Evolutionary conservation across 2,113 vertebrate species (phyloP), one percentile per base, ranked within the genome.

Genomic region (Cyprinus carpio): DNA sequence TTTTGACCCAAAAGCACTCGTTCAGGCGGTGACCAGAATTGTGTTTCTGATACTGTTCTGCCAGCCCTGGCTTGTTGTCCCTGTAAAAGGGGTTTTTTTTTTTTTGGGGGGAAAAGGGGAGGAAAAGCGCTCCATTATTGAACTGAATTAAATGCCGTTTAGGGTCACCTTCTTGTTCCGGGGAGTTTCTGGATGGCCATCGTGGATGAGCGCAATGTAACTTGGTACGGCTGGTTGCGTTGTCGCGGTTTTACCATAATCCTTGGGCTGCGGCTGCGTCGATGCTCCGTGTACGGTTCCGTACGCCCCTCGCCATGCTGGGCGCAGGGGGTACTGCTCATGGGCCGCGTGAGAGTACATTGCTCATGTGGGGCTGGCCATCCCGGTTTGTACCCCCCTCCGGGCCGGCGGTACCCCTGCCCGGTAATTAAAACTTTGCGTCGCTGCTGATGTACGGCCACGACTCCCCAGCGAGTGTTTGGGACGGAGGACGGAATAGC

Each of bases 381-480:
- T 98, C 91, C 97, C 97, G 18, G 95, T n/a, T n/a, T 94, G 95
- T 99, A 99, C 85, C 97, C 97, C 49, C 97, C 97, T 77, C 96
- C 96, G 75, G 96, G n/a, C n/a, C 96, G 3, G 96, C 95, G 54
- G n/a, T n/a, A n/a, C n/a, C n/a, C n/a, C n/a, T n/a, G 96, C 95
- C 85, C 97, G 95, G 94, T 98, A 98, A 94, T 99, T n/a, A n/a
- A n/a, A 99, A 91, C 96, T 95, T 89, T 97, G 97, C n/a, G 90
- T 99, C 97, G 90, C 97, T 94, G 92, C 97, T 95, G 90, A 98
- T 97, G 90, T 98, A 98, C 84, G 97, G 97, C n/a, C 95, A 99
- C 97, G 91, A 99, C 97, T 92, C n/a, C 97, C 97, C 95, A 99
- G 93, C 8, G 97, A 97, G 95, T n/a, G n/a, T n/a, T 97, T 98